Evolutionary conservation across 1,140 invertebrate species (phyloP).

Genomic region (Doryteuthis pealeii): DNA sequence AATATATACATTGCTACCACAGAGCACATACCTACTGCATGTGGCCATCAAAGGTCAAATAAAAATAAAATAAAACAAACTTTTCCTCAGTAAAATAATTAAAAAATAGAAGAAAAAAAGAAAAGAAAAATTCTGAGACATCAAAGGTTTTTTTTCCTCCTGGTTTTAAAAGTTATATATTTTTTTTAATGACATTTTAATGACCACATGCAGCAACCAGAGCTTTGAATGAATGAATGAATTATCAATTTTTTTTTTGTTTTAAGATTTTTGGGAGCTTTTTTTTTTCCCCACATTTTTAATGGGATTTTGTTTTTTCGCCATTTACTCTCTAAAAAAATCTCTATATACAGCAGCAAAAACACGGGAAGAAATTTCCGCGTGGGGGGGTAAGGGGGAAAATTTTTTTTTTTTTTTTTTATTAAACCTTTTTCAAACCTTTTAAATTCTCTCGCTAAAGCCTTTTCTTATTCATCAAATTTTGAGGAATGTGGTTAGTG

Average conservation of each 20-base stretch:
- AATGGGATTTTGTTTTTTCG: background rate
- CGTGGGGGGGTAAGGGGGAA: background rate
- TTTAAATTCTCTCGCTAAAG: background rate
- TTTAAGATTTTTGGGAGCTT: background rate
- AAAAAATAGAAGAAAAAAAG: background rate
- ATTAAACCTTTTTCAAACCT: background rate
- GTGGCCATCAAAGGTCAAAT: background rate
- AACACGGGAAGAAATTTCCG: background rate
- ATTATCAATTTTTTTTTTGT: background rate
- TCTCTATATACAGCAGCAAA: constrained; percentile 6
- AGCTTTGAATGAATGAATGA: background rate
- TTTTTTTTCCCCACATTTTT: background rate
- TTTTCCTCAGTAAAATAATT: too few species aligned
- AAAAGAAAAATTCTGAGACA: too few species aligned
- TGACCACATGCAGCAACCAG: background rate
- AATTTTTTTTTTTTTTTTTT: background rate
- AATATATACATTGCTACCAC: constrained; percentile 9
- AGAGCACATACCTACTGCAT: constrained; percentile 5
- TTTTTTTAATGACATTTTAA: background rate
- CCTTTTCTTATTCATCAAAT: background rate
- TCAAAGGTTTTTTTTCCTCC: too few species aligned
- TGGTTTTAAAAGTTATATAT: too few species aligned
- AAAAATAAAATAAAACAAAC: background rate
- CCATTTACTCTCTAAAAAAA: background rate
- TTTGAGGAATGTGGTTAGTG: constrained; percentile 6